Evolutionary conservation across 2,888 invertebrate genomes (phyloP).

Genomic region (Cenopis cana): DNA sequence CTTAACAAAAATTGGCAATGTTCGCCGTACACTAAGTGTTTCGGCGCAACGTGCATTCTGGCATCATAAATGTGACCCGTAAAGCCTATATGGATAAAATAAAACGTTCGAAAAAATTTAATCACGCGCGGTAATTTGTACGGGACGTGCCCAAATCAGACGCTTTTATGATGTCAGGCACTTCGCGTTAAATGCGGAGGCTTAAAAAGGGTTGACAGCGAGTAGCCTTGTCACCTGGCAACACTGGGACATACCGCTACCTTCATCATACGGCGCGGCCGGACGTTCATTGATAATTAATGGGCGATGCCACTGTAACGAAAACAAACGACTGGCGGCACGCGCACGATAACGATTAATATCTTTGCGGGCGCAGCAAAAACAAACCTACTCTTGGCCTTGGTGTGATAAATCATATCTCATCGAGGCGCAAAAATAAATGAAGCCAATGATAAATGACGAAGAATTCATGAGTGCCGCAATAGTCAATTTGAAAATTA

Average conservation of each 20-base stretch:
- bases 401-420: conserved; percentile 83
- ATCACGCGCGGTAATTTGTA: conserved; percentile 77
- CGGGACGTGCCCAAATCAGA: conserved; percentile 80
- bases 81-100: conserved; percentile 47
- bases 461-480: conserved; percentile 70
- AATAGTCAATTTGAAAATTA: conserved; percentile 72
- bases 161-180: conserved; percentile 84
- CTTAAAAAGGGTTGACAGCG: conserved; percentile 84
- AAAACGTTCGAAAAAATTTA: conserved; percentile 73
- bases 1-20: neutral
- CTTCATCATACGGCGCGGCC: conserved; percentile 77
- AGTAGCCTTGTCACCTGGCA: conserved; percentile 80
- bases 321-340: conserved; percentile 82
- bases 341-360: conserved; percentile 84
- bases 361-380: conserved; percentile 80
- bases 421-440: conserved; percentile 83
- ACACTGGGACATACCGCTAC: conserved; percentile 77
- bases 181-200: conserved; percentile 81
- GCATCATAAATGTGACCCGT: conserved; percentile 8
- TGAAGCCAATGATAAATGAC: conserved; percentile 84
- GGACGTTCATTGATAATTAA: conserved; percentile 85
- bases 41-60: neutral
- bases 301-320: conserved; percentile 81
- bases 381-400: conserved; percentile 80
- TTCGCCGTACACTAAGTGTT: neutral